Base-by-base conservation (phyloP, 1,140 invertebrate genomes). In the Apis florea region DNA sequence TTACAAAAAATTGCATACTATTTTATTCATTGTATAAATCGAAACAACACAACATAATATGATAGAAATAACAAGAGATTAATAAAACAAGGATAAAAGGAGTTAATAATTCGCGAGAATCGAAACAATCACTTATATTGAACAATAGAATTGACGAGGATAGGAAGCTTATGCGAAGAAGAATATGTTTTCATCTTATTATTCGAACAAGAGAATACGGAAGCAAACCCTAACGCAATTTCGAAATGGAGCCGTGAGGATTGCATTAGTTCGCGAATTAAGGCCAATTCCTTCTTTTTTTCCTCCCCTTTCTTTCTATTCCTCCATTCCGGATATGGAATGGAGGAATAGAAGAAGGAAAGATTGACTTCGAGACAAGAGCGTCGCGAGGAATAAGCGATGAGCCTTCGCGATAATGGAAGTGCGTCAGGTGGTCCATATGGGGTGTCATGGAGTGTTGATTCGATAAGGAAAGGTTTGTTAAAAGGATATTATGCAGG, bases 181-280 rank as follows among this genome's bases (percentile, higher is more conserved):
- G 19, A 19, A 53, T 31, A 40, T 67, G 58, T 69, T 83, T 40
- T 85, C 70, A 78, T 47, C 77, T 88, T 82, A 70, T 84, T 87
- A 78, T 63, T 54, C 66, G 59, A 51, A 19, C 26, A 15, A 9
- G 81, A 51, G 40, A 51, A 73, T 19, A 74, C 66, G 74, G 79
- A 79, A 87, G 64, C 61, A 69, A 47, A 49, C 74, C 64, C 63
- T 56, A 68, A 75, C 61, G 85, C 78, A 88, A 88, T 88, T 85
- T 88, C 79, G 79, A 88, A 88, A 88, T 88, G 85, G 86, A 76
- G 63, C 54, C 63, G 61, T 58, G 70, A 84, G 84, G 78, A 88
- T 88, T 87, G 84, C 85, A 85, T 88, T 87, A 82, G 66, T 64
- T 70, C 59, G 72, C 70, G 78, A 87, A 86, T 87, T 87, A 87